Conservation (phyloP, 1,140 invertebrate species). For the Magallana angulata region DNA sequence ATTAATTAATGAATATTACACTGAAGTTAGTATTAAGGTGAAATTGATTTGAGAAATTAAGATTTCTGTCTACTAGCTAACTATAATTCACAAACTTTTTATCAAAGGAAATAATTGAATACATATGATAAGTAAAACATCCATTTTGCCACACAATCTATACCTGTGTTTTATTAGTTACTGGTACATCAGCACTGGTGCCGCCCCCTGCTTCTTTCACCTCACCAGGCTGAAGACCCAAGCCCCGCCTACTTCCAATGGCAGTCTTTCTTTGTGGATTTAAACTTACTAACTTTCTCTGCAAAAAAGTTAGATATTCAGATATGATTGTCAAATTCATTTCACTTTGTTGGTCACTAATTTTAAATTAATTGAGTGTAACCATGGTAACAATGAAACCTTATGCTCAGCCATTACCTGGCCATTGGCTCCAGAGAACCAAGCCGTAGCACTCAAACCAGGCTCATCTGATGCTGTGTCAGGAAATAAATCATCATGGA, state of each 20-base stretch:
- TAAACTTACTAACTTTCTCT: slow-evolving; percentile 44
- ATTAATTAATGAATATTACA: no score
- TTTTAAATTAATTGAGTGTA: no score
- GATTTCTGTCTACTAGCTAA: no score
- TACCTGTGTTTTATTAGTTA: background rate
- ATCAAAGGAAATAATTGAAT: no score
- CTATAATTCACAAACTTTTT: no score
- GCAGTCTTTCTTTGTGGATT: slow-evolving; percentile 36
- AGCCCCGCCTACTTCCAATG: background rate
- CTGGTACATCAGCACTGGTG: background rate
- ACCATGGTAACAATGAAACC: no score
- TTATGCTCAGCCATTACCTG: background rate
- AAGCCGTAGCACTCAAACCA: slow-evolving; percentile 84
- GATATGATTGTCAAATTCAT: background rate
- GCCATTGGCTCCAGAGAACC: slow-evolving; percentile 32
- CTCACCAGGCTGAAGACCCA: slow-evolving; percentile 16
- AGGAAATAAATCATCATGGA: slow-evolving; percentile 94
- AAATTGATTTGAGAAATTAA: no score
- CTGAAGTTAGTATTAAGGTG: no score
- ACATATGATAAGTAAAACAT: no score
- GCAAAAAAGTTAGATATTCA: background rate
- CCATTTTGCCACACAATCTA: no score
- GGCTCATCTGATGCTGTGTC: slow-evolving; percentile 90
- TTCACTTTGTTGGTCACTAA: background rate
- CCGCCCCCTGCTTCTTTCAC: slow-evolving; percentile 9